A percentile compares a stretch with the other conserved stretches of the same genome.
phyloP scores from a whole-genome alignment of 2,888 invertebrate species.

The Eupithecia tripunctaria region DNA sequence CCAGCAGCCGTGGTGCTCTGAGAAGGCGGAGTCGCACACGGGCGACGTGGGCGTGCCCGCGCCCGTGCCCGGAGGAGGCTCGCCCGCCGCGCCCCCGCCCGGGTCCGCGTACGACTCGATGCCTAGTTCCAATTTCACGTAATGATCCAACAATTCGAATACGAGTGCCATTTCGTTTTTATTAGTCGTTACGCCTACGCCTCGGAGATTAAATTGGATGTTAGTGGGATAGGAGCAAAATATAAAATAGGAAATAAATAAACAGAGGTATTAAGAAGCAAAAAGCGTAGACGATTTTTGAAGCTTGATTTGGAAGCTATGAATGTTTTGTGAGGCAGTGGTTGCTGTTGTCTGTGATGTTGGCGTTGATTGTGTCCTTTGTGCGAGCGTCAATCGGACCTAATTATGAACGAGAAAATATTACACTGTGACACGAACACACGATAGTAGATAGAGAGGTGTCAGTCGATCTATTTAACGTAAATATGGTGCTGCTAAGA shows the following conservation, averaged over 20 bases:
- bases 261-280: constrained; percentile 74
- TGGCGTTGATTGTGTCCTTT: constrained; percentile 30
- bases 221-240: constrained; percentile 71
- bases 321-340: constrained; percentile 85
- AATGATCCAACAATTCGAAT: constrained; percentile 22
- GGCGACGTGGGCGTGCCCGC: constrained; percentile 73
- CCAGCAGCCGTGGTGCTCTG: constrained; percentile 80
- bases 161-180: constrained; percentile 48
- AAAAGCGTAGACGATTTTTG: constrained; percentile 71
- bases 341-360: constrained; percentile 75
- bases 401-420: constrained; percentile 22
- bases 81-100: constrained; percentile 70
- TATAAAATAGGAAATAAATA: constrained; percentile 61
- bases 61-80: constrained; percentile 50
- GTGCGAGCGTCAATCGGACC: constrained; percentile 32
- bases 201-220: constrained; percentile 60
- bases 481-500: constrained; percentile 16
- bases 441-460: constrained; percentile 19
- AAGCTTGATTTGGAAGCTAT: constrained; percentile 81
- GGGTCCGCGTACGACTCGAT: constrained; percentile 79
- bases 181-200: constrained; percentile 47
- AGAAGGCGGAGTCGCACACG: constrained; percentile 80
- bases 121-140: constrained; percentile 67
- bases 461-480: constrained; percentile 3
- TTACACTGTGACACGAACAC: constrained; percentile 24